phyloP scores from a whole-genome alignment of 2,113 vertebrate species.

The Phrynocephalus versicolor region DNA sequence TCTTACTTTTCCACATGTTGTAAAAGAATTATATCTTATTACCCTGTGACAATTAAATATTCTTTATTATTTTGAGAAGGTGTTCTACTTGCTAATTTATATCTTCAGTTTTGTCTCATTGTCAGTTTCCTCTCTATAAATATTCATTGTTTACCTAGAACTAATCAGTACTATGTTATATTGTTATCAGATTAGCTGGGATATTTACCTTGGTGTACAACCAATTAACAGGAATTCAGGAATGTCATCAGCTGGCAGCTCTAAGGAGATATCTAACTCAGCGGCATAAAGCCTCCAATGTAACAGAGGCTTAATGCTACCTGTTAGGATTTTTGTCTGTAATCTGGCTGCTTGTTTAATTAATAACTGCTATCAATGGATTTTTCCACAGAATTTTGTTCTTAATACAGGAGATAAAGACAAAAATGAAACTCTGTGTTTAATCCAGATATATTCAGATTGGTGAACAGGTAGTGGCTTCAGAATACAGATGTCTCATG shows the following conservation, averaged over 20 bases:
- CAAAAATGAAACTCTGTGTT: background rate
- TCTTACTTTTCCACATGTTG: background rate
- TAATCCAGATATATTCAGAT: background rate
- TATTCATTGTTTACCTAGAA: conserved; percentile 35
- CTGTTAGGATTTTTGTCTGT: conserved; percentile 57
- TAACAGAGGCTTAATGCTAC: conserved; percentile 51
- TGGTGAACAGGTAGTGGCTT: background rate
- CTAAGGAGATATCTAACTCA: conserved; percentile 57
- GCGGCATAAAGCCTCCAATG: conserved; percentile 40
- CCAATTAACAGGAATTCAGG: conserved; percentile 62
- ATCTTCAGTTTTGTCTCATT: background rate
- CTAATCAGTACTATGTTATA: conserved; percentile 62
- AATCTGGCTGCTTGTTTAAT: conserved; percentile 40
- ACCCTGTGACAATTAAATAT: background rate
- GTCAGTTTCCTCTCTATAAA: conserved; percentile 40
- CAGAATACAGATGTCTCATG: too few species aligned
- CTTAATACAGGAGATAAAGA: background rate
- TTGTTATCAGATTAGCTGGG: conserved; percentile 65
- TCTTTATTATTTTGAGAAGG: background rate
- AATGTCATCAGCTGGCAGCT: conserved; percentile 61
- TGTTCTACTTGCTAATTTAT: background rate
- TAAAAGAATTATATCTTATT: background rate
- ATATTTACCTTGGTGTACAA: conserved; percentile 53
- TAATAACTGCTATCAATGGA: conserved; percentile 24
- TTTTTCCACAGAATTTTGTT: conserved; percentile 34